phyloP scores from a whole-genome alignment of 2,113 vertebrate species.

The Lepus americanus region DNA sequence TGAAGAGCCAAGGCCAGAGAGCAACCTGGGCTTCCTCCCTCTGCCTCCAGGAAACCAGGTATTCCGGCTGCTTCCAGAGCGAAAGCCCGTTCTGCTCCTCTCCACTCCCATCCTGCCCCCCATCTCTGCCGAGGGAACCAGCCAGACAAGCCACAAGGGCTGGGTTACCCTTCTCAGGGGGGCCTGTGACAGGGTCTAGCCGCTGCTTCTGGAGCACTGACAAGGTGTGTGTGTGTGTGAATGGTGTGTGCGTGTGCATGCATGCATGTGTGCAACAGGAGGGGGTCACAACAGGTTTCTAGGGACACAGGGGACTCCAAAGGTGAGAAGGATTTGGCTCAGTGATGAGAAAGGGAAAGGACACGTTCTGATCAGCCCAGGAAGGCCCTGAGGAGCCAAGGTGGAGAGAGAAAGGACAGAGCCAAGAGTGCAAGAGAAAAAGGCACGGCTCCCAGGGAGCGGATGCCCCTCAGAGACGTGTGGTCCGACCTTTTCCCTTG shows the following conservation, averaged over 20 bases:
- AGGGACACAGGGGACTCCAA: constrained; percentile 36
- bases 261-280: no score
- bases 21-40: constrained; percentile 38
- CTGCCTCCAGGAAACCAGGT: constrained; percentile 55
- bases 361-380: not conserved
- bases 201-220: constrained; percentile 24
- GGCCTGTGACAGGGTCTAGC: not conserved
- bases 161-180: not conserved
- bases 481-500: not conserved
- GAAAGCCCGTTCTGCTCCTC: not conserved
- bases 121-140: not conserved
- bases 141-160: constrained; percentile 1
- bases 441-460: not conserved
- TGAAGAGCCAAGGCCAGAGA: constrained; percentile 60
- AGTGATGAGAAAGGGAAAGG: constrained; percentile 35
- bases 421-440: not conserved
- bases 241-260: no score
- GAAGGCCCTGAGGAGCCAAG: constrained; percentile 29
- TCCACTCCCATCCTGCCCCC: not conserved
- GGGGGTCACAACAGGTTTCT: constrained; percentile 41
- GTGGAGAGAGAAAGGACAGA: not conserved
- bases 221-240: not conserved
- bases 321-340: constrained; percentile 28
- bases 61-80: constrained; percentile 47
- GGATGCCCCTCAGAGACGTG: not conserved